These are phyloP conservation scores for Semotilus atromaculatus DNA, from an alignment of 2,797 vertebrate species.

Conservation along the genomic window DNA sequence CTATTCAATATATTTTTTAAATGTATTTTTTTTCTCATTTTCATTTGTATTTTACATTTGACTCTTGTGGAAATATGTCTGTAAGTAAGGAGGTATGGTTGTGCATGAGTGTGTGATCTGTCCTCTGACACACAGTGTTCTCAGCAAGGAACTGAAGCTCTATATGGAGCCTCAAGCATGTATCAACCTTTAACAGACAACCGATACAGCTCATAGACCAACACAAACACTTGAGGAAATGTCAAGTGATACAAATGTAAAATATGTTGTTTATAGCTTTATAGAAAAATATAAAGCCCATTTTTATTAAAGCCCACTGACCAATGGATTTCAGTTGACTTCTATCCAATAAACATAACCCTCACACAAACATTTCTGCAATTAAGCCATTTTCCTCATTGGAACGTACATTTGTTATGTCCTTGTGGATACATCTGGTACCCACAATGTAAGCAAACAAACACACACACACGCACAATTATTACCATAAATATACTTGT, in stretches of 20 bases:
- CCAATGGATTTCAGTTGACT: neutral
- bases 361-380: neutral
- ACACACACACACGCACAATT: neutral
- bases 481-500: conserved; percentile 8
- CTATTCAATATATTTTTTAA: neutral
- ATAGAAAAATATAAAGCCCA: neutral
- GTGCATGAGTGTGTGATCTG: conserved; percentile 12
- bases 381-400: neutral
- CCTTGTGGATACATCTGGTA: neutral
- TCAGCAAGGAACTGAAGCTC: conserved; percentile 7
- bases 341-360: neutral
- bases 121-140: neutral
- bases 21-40: neutral
- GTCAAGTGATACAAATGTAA: neutral
- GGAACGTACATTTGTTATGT: neutral
- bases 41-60: neutral
- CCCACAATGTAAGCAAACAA: neutral
- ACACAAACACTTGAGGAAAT: conserved; percentile 1
- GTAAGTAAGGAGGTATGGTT: neutral
- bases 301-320: neutral
- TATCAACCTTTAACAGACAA: conserved; percentile 36
- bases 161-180: conserved; percentile 37
- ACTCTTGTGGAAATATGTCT: neutral
- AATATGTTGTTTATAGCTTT: neutral
- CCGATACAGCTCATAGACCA: conserved; percentile 6